Percentiles rank a stretch among this genome's conserved stretches.
phyloP scores from a whole-genome alignment of 2,113 vertebrate genomes.

The Tupaia tana region DNA sequence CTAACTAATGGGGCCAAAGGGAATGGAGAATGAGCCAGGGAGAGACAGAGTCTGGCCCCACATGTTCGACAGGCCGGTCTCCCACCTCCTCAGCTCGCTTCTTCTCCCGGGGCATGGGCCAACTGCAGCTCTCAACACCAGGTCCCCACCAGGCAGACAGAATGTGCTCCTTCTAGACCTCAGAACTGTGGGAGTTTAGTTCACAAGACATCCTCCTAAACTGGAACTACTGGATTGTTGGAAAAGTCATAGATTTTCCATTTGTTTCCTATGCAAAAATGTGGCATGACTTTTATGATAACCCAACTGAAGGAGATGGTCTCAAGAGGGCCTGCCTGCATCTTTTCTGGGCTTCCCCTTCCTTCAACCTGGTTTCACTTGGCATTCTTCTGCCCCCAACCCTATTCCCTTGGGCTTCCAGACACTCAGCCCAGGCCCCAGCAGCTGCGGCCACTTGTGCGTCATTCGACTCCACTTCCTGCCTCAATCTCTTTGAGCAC shows the following conservation, averaged over 20 bases:
- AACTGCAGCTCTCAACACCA: accelerated
- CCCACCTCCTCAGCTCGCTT: background rate
- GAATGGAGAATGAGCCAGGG: background rate
- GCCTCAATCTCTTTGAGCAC: background rate
- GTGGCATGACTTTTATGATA: no score
- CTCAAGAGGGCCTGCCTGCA: no score
- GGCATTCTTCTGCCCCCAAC: accelerated
- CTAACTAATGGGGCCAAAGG: background rate
- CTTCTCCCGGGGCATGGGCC: background rate
- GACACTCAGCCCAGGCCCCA: background rate
- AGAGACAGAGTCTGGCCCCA: background rate
- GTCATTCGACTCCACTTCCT: constrained; percentile 56
- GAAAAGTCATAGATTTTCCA: no score
- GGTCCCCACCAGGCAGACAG: accelerated
- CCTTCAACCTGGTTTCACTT: background rate
- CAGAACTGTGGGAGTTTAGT: accelerated
- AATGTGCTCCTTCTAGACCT: background rate
- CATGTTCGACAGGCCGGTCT: accelerated
- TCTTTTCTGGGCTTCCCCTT: background rate
- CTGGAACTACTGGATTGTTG: accelerated
- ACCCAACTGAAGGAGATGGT: accelerated
- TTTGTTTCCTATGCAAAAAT: no score
- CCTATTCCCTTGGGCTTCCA: background rate
- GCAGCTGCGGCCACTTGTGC: background rate
- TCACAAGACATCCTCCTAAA: accelerated